phyloP scores from a whole-genome alignment of 2,113 vertebrate genomes.

The Dinomys branickii region DNA sequence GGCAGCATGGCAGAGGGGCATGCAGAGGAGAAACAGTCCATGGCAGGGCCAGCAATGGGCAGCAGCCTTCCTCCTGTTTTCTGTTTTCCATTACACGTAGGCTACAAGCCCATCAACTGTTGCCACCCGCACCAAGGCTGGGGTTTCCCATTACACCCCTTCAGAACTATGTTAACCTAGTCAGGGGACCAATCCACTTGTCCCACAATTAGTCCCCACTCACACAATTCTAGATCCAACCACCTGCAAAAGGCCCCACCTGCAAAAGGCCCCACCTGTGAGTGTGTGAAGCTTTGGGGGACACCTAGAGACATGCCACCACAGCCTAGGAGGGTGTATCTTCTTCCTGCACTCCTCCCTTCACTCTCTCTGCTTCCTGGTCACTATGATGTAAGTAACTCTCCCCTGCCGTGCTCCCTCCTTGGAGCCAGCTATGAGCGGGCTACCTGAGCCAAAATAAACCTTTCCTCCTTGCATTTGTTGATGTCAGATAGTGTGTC shows the following conservation, averaged over 20 bases:
- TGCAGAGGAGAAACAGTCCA: background rate
- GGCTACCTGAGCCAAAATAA: background rate
- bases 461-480: background rate
- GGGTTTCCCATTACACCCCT: background rate
- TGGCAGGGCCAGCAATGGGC: background rate
- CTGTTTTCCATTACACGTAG: background rate
- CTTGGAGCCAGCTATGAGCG: background rate
- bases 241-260: background rate
- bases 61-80: background rate
- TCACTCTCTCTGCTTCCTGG: background rate
- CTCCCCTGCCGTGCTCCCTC: background rate
- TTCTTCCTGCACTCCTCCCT: background rate
- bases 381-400: background rate
- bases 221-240: background rate
- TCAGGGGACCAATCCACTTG: background rate
- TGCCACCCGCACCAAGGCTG: background rate
- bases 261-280: background rate
- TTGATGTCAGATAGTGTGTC: background rate
- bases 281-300: background rate
- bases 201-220: background rate
- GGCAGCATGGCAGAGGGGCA: background rate
- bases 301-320: background rate
- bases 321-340: background rate
- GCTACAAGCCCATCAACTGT: background rate
- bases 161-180: background rate